Conservation (phyloP, 2,888 invertebrate species). For the Hemistola chrysoprasaria region DNA sequence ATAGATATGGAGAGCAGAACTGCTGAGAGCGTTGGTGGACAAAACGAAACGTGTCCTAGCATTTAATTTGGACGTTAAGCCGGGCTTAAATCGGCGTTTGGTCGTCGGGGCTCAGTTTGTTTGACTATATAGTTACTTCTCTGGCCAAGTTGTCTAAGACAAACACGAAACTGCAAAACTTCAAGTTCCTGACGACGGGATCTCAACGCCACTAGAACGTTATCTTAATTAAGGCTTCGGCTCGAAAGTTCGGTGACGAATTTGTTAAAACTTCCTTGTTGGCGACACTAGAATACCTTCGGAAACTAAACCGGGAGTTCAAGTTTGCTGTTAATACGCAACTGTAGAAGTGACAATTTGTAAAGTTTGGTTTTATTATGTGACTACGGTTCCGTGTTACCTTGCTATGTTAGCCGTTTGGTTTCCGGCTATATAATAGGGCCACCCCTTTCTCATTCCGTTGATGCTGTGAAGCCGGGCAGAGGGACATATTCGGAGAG, state of each 20-base stretch:
- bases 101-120: constrained; percentile 49
- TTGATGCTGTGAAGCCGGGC: no score
- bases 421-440: no score
- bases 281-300: constrained; percentile 28
- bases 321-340: constrained; percentile 11
- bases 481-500: no score
- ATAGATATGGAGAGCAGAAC: no score
- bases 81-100: constrained; percentile 38
- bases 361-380: background rate
- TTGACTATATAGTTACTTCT: constrained; percentile 68
- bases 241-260: constrained; percentile 53
- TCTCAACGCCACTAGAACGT: constrained; percentile 50
- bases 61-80: constrained; percentile 64
- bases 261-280: constrained; percentile 55
- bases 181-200: constrained; percentile 40
- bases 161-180: constrained; percentile 71
- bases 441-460: no score
- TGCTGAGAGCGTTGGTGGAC: constrained; percentile 30
- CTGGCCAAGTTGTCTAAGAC: constrained; percentile 71
- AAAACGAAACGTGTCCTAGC: constrained; percentile 52
- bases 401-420: no score
- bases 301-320: constrained; percentile 30
- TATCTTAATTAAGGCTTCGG: constrained; percentile 67
- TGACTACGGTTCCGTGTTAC: no score
- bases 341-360: constrained; percentile 21